Evolutionary conservation across 92 coral and sea anemone genomes (phyloP), one percentile per base, ranked within the genome.

Genomic region (Zoanthus solanderi): DNA sequence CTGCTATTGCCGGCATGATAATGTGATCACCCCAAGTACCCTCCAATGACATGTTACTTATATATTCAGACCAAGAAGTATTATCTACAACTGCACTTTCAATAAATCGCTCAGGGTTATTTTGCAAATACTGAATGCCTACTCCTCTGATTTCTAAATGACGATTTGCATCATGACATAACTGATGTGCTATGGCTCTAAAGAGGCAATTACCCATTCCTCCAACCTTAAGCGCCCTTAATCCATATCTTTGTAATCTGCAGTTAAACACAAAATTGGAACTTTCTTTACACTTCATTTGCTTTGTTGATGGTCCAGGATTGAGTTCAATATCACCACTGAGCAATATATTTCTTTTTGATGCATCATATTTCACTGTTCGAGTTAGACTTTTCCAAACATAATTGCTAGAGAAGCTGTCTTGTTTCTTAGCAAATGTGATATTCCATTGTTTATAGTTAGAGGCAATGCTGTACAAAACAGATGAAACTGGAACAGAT

Each of bases 391-490:
- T 31, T 87, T 65, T 87, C 52, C 9, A 53, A 72, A 72, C 37
- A 72, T 72, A 45, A 75, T 75, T 75, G 34, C 79, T 75, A 17
- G 47, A 75, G 87, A 83, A 83, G 75, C 63, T 83, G 75, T 83
- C 58, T 60, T 60, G 69, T 83, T 72, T 67, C 74, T 83, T 83
- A 83, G 75, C 75, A 66, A 65, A 83, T 37, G 37, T 66, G 74
- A 83, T 16, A 5, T 66, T 83, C 87, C 87, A 83, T 60, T 83
- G 6, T 61, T 83, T 83, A 83, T 83, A 83, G 72, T 83, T 83
- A 65, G 86, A 58, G 23, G 87, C 77, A 65, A 83, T 83, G 60
- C 86, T 82, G n/a, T 82, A 42, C 12, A 82, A 82, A 82, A 66
- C 76, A 82, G 76, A 82, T 82, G 61, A 82, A 63, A 66, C 76